Evolutionary conservation across 2,888 invertebrate genomes (phyloP).

Genomic region (Megastigmus dorsalis): DNA sequence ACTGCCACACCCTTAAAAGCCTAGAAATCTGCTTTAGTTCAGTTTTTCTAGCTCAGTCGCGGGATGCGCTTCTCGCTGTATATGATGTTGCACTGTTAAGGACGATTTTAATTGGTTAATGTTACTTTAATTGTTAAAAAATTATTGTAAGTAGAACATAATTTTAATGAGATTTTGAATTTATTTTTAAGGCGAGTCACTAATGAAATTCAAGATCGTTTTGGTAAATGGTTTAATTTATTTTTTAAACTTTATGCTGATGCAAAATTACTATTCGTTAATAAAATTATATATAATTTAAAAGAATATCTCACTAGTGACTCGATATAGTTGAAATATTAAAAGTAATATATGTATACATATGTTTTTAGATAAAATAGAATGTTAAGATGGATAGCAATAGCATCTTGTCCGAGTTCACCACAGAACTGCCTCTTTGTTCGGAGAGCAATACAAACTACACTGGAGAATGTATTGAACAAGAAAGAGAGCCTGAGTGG

Average conservation of each 20-base stretch:
- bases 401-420: neutral
- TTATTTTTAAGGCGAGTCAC: no score
- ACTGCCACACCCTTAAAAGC: constrained; percentile 62
- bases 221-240: no score
- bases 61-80: neutral
- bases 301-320: no score
- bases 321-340: no score
- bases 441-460: constrained; percentile 59
- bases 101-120: neutral
- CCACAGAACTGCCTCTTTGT: constrained; percentile 58
- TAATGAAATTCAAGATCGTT: neutral
- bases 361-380: neutral
- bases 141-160: constrained; percentile 14
- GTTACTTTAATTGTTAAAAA: neutral
- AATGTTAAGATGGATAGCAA: constrained; percentile 25
- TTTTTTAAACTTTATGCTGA: no score
- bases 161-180: neutral
- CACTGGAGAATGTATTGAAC: constrained; percentile 64
- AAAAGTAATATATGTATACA: no score
- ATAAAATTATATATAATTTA: neutral
- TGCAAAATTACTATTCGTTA: neutral
- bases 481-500: constrained; percentile 77
- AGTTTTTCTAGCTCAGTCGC: constrained; percentile 38
- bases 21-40: constrained; percentile 19
- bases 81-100: neutral